These are phyloP conservation scores for Muricea muricata DNA, from an alignment of 92 coral and sea anemone genomes.

Conservation along the genomic window DNA sequence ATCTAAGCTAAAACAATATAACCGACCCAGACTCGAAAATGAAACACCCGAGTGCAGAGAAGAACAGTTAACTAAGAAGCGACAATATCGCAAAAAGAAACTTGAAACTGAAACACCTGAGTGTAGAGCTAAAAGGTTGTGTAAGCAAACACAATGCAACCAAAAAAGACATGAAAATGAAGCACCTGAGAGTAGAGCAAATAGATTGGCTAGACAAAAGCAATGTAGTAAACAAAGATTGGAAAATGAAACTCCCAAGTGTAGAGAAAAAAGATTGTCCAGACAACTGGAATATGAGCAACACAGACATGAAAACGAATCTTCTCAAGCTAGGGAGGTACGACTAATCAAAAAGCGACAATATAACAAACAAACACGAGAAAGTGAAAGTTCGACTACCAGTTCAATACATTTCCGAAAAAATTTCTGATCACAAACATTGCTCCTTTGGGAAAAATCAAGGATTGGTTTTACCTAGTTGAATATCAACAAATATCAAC, in stretches of 20 bases:
- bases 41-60: constrained; percentile 6
- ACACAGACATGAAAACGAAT: not conserved
- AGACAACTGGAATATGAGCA: not conserved
- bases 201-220: constrained; percentile 29
- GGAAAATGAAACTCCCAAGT: not conserved
- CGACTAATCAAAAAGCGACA: not conserved
- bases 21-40: not conserved
- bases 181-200: constrained; percentile 9
- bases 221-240: not conserved
- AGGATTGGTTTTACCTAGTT: constrained; percentile 57
- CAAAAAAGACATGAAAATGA: not conserved
- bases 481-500: constrained; percentile 58
- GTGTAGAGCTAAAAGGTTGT: not conserved
- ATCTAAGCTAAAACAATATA: not conserved
- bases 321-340: not conserved
- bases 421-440: not conserved
- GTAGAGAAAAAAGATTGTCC: not conserved
- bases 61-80: not conserved
- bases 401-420: too few species aligned
- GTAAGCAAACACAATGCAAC: not conserved
- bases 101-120: not conserved
- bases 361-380: not conserved
- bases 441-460: too few species aligned
- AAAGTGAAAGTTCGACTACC: not conserved
- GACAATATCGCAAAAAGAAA: not conserved